Evolutionary conservation across 1,140 invertebrate species (phyloP).

Genomic region (Plutomurus gul): DNA sequence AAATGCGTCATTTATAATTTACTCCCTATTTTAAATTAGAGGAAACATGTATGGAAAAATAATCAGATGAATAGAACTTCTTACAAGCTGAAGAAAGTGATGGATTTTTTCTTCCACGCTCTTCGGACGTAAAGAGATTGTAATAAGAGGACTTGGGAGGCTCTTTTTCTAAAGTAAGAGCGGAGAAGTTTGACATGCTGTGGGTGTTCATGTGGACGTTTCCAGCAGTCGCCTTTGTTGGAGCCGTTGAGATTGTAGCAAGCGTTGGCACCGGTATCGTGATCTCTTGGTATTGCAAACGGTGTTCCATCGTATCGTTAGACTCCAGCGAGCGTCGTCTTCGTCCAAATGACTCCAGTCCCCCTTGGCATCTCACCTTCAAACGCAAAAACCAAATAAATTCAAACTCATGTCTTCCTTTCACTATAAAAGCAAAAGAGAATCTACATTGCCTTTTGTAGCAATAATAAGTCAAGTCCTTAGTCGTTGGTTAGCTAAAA

Average conservation of each 20-base stretch:
- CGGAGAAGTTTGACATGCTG: constrained; percentile 22
- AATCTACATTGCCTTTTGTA: no score
- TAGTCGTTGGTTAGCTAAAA: no score
- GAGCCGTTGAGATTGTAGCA: background rate
- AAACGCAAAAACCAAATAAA: background rate
- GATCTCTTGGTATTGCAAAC: constrained; percentile 38
- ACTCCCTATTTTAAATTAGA: no score
- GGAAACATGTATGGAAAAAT: no score
- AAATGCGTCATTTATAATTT: no score
- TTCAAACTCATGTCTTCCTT: no score
- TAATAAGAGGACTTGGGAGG: background rate
- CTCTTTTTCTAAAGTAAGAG: background rate
- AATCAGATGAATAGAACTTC: background rate
- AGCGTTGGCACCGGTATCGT: constrained; percentile 26
- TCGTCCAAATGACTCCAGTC: constrained; percentile 57
- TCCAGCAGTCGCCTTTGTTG: background rate
- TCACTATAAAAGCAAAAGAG: no score
- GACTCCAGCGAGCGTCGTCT: constrained; percentile 48
- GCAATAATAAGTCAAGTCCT: no score
- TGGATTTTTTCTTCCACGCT: background rate
- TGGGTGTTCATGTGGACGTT: constrained; percentile 33
- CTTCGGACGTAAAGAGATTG: background rate
- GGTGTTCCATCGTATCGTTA: constrained; percentile 49
- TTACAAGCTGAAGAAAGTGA: background rate
- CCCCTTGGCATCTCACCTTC: constrained; percentile 56